These are phyloP conservation scores for Holotrichia oblita DNA, from an alignment of 1,140 invertebrate species.

Conservation along the genomic window DNA sequence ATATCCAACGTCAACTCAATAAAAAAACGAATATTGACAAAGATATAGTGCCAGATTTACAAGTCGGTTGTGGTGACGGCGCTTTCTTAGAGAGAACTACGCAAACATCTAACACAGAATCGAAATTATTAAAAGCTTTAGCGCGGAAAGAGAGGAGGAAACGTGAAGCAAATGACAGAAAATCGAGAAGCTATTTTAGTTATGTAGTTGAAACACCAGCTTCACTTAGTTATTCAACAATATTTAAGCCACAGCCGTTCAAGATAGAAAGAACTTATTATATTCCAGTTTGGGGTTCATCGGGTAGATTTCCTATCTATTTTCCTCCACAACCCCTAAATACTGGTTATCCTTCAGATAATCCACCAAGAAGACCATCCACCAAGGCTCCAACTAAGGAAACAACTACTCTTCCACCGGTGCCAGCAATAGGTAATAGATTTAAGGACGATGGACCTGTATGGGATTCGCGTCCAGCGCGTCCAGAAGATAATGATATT, in stretches of 20 bases:
- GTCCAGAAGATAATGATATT: not conserved
- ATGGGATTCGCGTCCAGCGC: conserved; percentile 48
- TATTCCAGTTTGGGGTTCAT: conserved; percentile 55
- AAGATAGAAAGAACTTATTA: conserved; percentile 54
- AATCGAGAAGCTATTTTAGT: not conserved
- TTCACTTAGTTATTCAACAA: conserved; percentile 30
- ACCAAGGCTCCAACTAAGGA: conserved; percentile 46
- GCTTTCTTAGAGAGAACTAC: conserved; percentile 9
- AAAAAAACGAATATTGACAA: conserved; percentile 42
- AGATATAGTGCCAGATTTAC: conserved; percentile 57
- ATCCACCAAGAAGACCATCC: conserved; percentile 43
- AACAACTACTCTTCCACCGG: conserved; percentile 33
- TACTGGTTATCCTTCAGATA: conserved; percentile 49
- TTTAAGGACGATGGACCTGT: conserved; percentile 47
- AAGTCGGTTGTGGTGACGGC: conserved; percentile 58
- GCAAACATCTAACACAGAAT: not conserved
- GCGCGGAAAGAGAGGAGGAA: not conserved
- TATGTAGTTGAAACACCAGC: conserved; percentile 1
- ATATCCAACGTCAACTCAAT: conserved; percentile 27
- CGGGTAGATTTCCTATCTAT: conserved; percentile 54
- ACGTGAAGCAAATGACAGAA: not conserved
- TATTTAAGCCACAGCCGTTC: conserved; percentile 52
- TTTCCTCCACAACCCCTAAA: conserved; percentile 55
- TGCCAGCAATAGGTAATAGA: conserved; percentile 26
- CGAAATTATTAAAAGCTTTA: not conserved